These are phyloP conservation scores for Perca fluviatilis DNA, from an alignment of 2,113 vertebrate species.

Conservation along the genomic window DNA sequence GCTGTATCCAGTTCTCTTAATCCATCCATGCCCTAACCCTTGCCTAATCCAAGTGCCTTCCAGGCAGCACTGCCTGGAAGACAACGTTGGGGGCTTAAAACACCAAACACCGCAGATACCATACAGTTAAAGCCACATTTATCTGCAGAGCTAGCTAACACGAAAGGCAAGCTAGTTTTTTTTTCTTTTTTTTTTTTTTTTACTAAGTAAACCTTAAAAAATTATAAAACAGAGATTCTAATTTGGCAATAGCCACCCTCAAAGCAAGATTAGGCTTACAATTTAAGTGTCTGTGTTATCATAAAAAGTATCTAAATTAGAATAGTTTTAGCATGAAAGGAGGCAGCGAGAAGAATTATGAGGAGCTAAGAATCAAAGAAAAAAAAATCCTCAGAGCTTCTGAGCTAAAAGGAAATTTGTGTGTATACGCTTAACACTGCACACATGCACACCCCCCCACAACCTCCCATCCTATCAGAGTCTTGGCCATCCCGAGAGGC, in stretches of 20 bases:
- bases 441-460: conserved; percentile 7
- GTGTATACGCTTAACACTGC: conserved; percentile 3
- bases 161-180: conserved; percentile 18
- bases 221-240: conserved; percentile 49
- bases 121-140: conserved; percentile 15
- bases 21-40: too few species aligned
- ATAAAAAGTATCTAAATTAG: conserved; percentile 60
- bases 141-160: conserved; percentile 27
- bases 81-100: too few species aligned
- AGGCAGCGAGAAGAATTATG: conserved; percentile 10
- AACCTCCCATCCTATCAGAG: conserved; percentile 32
- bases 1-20: too few species aligned
- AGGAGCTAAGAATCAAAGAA: conserved; percentile 21
- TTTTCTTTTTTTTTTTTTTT: too few species aligned
- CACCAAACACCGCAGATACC: background rate
- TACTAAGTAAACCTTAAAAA: conserved; percentile 46
- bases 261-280: conserved; percentile 62
- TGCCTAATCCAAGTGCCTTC: too few species aligned
- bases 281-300: conserved; percentile 58
- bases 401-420: conserved; percentile 18
- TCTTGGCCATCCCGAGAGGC: conserved; percentile 57
- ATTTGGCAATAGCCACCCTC: conserved; percentile 53
- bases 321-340: conserved; percentile 54
- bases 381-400: conserved; percentile 5
- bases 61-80: too few species aligned